Percentiles rank a stretch among this genome's conserved stretches.
phyloP scores from a whole-genome alignment of 2,113 vertebrate species.

The Cynoglossus semilaevis region DNA sequence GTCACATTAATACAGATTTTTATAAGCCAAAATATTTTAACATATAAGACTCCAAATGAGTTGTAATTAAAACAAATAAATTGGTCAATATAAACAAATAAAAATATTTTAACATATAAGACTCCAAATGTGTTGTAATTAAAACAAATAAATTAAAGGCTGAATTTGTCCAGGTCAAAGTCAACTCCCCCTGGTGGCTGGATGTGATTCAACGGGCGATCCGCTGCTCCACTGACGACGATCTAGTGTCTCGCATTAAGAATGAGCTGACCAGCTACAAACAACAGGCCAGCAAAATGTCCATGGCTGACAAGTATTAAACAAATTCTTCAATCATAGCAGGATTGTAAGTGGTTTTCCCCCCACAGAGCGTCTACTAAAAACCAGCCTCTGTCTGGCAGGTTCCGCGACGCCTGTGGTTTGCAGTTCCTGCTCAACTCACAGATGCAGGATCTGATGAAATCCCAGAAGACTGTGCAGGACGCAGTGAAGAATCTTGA shows the following conservation, averaged over 20 bases:
- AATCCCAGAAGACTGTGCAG: conserved; percentile 89
- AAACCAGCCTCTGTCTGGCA: conserved; percentile 47
- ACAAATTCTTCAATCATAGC: neutral
- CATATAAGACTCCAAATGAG: no score
- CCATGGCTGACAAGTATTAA: conserved; percentile 94
- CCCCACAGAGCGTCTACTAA: neutral
- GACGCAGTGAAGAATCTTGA: conserved; percentile 92
- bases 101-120: no score
- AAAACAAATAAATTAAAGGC: no score
- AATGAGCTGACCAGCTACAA: conserved; percentile 96
- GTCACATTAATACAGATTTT: neutral
- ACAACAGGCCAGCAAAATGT: conserved; percentile 86
- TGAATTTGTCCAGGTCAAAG: conserved; percentile 65
- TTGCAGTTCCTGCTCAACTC: conserved; percentile 90
- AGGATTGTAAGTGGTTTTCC: neutral
- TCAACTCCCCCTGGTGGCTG: conserved; percentile 93
- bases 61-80: no score
- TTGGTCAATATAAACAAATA: no score
- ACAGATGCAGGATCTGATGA: conserved; percentile 88
- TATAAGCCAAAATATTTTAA: no score
- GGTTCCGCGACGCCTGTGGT: conserved; percentile 89
- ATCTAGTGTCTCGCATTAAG: conserved; percentile 88
- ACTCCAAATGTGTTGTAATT: no score
- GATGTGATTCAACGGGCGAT: conserved; percentile 87
- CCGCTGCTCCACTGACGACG: conserved; percentile 85